Conservation (phyloP, 2,113 vertebrate genomes). For the Gallinago jamesoni region DNA sequence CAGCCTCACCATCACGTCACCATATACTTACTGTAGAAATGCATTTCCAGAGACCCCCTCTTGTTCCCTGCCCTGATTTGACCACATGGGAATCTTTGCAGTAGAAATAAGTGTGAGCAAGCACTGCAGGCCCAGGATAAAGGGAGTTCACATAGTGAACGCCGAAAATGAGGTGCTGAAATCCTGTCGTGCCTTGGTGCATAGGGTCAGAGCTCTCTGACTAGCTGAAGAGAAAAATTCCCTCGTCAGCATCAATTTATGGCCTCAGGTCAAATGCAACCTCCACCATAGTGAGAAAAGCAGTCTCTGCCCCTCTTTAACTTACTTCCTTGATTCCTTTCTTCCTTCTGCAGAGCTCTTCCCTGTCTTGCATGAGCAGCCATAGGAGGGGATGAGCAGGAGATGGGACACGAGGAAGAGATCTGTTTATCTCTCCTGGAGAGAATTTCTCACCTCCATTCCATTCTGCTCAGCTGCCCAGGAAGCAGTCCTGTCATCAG, state of each 20-base stretch:
- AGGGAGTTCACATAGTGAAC: background rate
- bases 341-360: background rate
- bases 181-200: background rate
- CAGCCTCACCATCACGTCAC: accelerated
- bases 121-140: background rate
- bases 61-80: background rate
- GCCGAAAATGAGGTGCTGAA: background rate
- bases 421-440: background rate
- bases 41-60: background rate
- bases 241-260: background rate
- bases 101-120: background rate
- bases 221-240: background rate
- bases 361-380: background rate
- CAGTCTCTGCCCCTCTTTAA: background rate
- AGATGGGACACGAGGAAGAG: background rate
- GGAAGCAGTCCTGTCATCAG: background rate
- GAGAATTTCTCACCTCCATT: constrained; percentile 48
- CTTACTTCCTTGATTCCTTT: background rate
- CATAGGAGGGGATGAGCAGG: background rate
- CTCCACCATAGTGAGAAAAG: background rate
- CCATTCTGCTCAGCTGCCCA: background rate
- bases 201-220: background rate
- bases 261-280: background rate
- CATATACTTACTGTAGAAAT: background rate
- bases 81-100: background rate